Base-by-base conservation (phyloP, 2,797 vertebrate species). In the Characodon lateralis region DNA sequence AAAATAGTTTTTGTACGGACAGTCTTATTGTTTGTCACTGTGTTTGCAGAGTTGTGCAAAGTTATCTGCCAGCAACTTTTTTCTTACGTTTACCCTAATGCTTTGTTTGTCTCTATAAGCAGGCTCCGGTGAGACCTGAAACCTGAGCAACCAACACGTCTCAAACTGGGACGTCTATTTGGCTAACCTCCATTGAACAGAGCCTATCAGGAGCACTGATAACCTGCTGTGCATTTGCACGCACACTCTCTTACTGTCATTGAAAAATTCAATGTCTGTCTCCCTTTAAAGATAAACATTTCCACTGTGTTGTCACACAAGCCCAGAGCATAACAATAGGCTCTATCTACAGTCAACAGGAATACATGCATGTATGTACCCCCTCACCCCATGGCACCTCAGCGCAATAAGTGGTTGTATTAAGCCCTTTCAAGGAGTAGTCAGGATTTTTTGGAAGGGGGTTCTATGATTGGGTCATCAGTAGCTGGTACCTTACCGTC, bases 131-230 rank as follows among this genome's bases (percentile, higher is more conserved):
- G 56, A 68, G 53, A 48, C 50, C 71, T 83, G 79, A 79, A 87
- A 88, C 78, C 5, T 3, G 78, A 89, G 73, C 86, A 74, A 68
- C 41, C 78, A 71, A 35, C 80, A 75, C 1, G 35, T 85, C 84
- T 81, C 59, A 85, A 84, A 82, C 63, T 80, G 77, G 74, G 78
- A 79, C 77, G 83, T 82, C 53, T 77, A 8, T 78, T 80, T 78
- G 79, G 28, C 73, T 88, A 78, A 82, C 80, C 79, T 69, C 74
- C 51, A 43, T 56, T 78, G 74, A 72, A 70, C 71, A 14, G 1
- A 68, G 63, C 72, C 50, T 90, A 85, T 92, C 87, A 84, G 81
- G 55, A 65, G 50, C 35, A 71, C 82, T 7, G 87, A 91, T 91
- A 84, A 78, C 75, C 59, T 87, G 53, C 12, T 71, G 73, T 85